These are phyloP conservation scores for Diplosoma virens DNA, from an alignment of 23 tunicate species.

Conservation along the genomic window DNA sequence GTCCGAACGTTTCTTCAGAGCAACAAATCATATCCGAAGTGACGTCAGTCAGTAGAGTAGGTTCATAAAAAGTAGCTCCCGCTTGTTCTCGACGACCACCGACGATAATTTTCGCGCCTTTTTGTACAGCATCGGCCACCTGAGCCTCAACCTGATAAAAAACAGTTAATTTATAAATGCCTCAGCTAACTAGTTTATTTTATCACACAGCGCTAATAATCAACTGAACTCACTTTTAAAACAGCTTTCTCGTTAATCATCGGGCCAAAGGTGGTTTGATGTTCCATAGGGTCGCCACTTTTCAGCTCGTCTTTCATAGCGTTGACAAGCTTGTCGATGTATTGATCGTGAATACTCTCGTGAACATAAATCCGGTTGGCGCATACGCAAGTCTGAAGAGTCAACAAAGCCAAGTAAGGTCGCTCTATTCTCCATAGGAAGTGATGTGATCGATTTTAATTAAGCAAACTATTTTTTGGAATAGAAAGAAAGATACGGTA, in stretches of 20 bases:
- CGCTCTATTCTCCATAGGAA: too few relatives aligned
- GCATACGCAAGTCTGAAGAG: conserved; percentile 86
- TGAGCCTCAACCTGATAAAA: conserved; percentile 54
- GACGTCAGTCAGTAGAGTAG: conserved; percentile 72
- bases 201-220: too few relatives aligned
- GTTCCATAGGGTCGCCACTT: conserved; percentile 63
- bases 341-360: conserved; percentile 70
- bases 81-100: conserved; percentile 50
- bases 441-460: too few relatives aligned
- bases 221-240: conserved; percentile 60
- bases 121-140: conserved; percentile 64
- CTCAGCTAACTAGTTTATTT: too few relatives aligned
- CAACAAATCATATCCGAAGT: conserved; percentile 61
- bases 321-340: conserved; percentile 37
- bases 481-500: too few relatives aligned
- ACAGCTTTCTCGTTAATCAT: conserved; percentile 79
- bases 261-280: conserved; percentile 61
- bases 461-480: too few relatives aligned
- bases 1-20: conserved; percentile 89
- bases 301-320: conserved; percentile 65
- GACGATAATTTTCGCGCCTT: conserved; percentile 58
- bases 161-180: too few relatives aligned
- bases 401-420: too few relatives aligned
- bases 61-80: conserved; percentile 51
- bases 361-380: conserved; percentile 83